phyloP scores from a whole-genome alignment of 2,113 vertebrate species.

The Serinus canaria region DNA sequence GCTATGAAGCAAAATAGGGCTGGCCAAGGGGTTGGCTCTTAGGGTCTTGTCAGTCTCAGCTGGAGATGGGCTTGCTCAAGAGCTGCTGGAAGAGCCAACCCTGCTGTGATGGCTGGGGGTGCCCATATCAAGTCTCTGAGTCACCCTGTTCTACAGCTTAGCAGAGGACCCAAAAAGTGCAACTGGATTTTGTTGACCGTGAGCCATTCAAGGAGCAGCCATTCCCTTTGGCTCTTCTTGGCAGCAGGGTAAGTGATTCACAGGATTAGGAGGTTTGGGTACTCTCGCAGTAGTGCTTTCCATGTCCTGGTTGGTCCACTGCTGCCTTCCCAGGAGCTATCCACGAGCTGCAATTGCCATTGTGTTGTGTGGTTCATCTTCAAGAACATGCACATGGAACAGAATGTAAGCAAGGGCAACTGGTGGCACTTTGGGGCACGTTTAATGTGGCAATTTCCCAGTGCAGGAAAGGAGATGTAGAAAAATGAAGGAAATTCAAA shows the following conservation, averaged over 20 bases:
- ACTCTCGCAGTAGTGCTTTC: neutral
- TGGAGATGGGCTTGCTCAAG: neutral
- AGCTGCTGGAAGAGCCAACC: neutral
- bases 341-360: neutral
- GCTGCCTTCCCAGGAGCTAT: neutral
- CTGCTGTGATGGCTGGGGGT: neutral
- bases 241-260: neutral
- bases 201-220: neutral
- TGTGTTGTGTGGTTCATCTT: neutral
- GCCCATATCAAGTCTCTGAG: neutral
- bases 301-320: neutral
- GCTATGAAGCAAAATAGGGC: accelerated
- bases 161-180: neutral
- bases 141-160: neutral
- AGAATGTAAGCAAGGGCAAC: neutral
- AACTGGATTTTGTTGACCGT: neutral
- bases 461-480: neutral
- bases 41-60: neutral
- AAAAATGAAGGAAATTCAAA: neutral
- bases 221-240: neutral
- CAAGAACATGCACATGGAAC: neutral
- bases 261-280: neutral
- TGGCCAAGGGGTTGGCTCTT: neutral
- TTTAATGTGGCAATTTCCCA: neutral
- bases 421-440: accelerated